Conservation (phyloP, 2,113 vertebrate species). For the Hiodon alosoides region DNA sequence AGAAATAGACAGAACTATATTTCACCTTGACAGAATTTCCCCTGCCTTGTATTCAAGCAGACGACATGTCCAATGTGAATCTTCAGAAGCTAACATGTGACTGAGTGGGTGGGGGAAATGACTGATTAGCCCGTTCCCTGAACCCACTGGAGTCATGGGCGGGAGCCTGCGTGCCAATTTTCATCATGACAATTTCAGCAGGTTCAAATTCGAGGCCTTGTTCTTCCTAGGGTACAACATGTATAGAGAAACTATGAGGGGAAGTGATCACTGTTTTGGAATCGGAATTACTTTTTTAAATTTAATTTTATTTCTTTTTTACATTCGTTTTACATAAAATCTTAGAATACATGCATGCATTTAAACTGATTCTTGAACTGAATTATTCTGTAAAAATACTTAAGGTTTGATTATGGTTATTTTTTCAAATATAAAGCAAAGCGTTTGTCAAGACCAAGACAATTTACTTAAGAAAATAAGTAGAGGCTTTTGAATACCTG, state of each 20-base stretch:
- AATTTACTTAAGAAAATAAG: background rate
- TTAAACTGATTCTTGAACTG: conserved; percentile 26
- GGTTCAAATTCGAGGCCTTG: background rate
- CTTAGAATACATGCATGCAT: conserved; percentile 37
- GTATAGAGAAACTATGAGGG: background rate
- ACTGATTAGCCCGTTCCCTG: background rate
- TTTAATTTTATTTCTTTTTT: conserved; percentile 3
- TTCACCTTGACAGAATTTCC: conserved; percentile 22
- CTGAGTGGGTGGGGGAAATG: conserved; percentile 3
- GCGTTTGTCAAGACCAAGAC: conserved; percentile 10
- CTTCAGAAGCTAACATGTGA: conserved; percentile 9
- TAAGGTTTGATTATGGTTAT: conserved; percentile 7
- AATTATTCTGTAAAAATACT: conserved; percentile 17
- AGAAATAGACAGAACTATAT: conserved; percentile 19
- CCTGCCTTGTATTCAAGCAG: conserved; percentile 31
- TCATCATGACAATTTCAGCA: background rate
- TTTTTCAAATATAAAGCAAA: conserved; percentile 6
- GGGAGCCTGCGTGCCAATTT: background rate
- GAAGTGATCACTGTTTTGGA: background rate
- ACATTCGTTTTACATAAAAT: conserved; percentile 27
- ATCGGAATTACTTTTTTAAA: background rate
- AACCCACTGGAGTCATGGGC: background rate
- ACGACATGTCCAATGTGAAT: no score
- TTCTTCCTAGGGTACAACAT: background rate
- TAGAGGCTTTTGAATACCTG: conserved; percentile 3